A percentile compares a stretch with the other conserved stretches of the same genome.
Evolutionary conservation across 2,888 invertebrate species (phyloP).

Genomic region (Philereme transversata): DNA sequence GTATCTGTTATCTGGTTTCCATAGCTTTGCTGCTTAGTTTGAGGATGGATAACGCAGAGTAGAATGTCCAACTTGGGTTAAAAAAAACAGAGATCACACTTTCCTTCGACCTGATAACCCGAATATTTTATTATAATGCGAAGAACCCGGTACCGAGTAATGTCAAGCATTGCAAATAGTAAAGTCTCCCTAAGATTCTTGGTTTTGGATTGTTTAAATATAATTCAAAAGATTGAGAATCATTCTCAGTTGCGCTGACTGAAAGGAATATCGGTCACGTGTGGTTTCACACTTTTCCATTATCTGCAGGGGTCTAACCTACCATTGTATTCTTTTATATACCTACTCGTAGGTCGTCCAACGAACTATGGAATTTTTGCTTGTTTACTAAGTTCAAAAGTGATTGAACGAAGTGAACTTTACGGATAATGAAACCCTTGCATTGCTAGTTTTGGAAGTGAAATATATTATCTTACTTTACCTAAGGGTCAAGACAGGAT

Average conservation of each 20-base stretch:
- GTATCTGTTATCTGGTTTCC: too few species aligned
- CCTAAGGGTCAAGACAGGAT: too few species aligned
- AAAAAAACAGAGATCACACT: too few species aligned
- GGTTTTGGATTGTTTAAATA: neutral
- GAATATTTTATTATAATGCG: too few species aligned
- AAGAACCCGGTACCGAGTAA: too few species aligned
- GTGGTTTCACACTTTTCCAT: constrained; percentile 45
- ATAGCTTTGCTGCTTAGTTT: too few species aligned
- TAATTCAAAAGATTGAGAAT: constrained; percentile 39
- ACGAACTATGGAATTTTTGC: constrained; percentile 3
- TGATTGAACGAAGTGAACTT: constrained; percentile 7
- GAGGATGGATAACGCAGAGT: too few species aligned
- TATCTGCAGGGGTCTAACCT: constrained; percentile 19
- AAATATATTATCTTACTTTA: neutral
- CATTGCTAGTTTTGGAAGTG: neutral
- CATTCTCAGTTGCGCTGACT: constrained; percentile 45
- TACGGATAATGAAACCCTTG: neutral
- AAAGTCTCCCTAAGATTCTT: too few species aligned
- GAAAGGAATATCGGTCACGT: constrained; percentile 48
- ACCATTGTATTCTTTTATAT: neutral
- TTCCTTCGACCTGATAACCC: too few species aligned
- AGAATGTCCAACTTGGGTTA: too few species aligned
- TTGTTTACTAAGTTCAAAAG: constrained; percentile 16
- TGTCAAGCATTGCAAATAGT: too few species aligned
- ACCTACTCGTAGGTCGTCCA: neutral